Base-by-base conservation (phyloP, 1,140 invertebrate genomes). In the Hyles euphorbiae region DNA sequence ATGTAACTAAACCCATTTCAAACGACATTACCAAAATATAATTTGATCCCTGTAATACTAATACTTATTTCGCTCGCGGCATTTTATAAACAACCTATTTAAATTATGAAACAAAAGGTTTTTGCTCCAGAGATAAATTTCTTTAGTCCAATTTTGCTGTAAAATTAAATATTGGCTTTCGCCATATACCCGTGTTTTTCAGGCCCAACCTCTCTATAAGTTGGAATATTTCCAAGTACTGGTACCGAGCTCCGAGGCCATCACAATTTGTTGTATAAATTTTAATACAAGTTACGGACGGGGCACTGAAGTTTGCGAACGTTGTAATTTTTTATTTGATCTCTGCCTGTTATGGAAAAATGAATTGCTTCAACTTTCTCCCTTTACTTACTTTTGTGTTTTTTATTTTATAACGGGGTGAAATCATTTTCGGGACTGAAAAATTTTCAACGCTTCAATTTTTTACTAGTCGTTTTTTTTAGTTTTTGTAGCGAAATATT, bases 261-360 rank as follows among this genome's bases (percentile, higher is more conserved):
- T 58, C 56, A 58, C 65, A 69, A 61, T 76, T 71, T 68, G 58
- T 70, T 67, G 65, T 65, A 63, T 69, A 76, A 67, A 71, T 68
- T 72, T 75, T 75, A 78, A 75, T 68, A 71, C 64, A 73, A 71
- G 63, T 76, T 70, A 70, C 58, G 50, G 32, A 33, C 22, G 48
- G 22, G 22, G 22, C 48, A 50, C 11, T 61, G 55, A 64, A 74
- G 67, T 72, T 70, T 57, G 60, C 57, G 63, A 67, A 68, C 63
- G 65, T 69, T 73, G 66, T 77, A 70, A 67, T 65, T 74, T 74
- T 74, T 77, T 74, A 74, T 77, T 72, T 66, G 71, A 70, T 70
- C 72, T 75, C 65, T 66, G 64, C 65, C 36, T 73, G 67, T 74
- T 73, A 63, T 59, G 65, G 56, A 64, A 72, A 68, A 70, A 68